phyloP scores from a whole-genome alignment of 2,797 vertebrate species.

The Siniperca scherzeri region DNA sequence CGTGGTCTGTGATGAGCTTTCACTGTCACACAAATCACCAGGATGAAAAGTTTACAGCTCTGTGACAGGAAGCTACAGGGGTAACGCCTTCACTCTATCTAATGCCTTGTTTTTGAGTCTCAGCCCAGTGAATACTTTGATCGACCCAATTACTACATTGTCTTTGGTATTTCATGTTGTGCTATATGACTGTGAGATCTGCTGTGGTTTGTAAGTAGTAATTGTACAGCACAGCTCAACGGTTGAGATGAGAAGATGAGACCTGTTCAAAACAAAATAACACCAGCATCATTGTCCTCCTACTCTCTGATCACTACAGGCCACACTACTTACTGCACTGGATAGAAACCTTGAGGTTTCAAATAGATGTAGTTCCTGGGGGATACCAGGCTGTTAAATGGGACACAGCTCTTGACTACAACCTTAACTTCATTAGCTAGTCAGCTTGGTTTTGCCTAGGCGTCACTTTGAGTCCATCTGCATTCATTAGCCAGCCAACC shows the following conservation, averaged over 20 bases:
- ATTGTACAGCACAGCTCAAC: background rate
- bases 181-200: conserved; percentile 6
- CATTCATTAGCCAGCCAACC: background rate
- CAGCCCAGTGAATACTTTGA: conserved; percentile 22
- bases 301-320: background rate
- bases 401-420: background rate
- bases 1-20: conserved; percentile 11
- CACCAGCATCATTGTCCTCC: background rate
- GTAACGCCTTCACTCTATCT: background rate
- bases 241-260: background rate
- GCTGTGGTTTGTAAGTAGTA: background rate
- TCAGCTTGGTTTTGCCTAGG: background rate
- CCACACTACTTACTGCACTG: background rate
- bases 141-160: background rate
- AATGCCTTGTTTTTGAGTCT: conserved; percentile 24
- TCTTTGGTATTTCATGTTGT: background rate
- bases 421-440: background rate
- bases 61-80: conserved; percentile 28
- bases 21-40: conserved; percentile 9
- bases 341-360: background rate
- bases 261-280: background rate
- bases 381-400: background rate
- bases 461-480: background rate
- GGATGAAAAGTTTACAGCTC: conserved; percentile 28
- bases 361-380: background rate